phyloP scores from a whole-genome alignment of 2,797 vertebrate species.

The Manis crassicaudata region DNA sequence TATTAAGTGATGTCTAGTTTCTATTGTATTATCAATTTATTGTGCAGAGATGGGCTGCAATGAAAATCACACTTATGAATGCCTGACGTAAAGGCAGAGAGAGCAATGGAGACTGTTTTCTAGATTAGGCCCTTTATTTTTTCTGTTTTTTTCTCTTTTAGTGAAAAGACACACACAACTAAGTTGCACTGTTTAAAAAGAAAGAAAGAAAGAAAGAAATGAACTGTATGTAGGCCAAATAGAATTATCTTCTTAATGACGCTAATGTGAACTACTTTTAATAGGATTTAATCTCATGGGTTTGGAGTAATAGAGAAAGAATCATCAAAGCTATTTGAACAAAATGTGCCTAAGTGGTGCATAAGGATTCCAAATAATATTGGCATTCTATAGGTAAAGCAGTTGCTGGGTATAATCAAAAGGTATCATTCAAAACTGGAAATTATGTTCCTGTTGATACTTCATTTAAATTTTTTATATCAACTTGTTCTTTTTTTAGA shows the following conservation, averaged over 20 bases:
- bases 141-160: conserved; percentile 25
- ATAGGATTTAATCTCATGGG: conserved; percentile 81
- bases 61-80: conserved; percentile 40
- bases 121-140: neutral
- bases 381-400: conserved; percentile 59
- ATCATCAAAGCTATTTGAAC: conserved; percentile 74
- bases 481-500: conserved; percentile 32
- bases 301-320: conserved; percentile 78
- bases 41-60: neutral
- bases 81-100: neutral
- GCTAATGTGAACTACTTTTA: conserved; percentile 83
- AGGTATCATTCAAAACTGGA: conserved; percentile 47
- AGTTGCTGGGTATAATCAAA: conserved; percentile 57
- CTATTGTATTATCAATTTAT: neutral
- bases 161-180: conserved; percentile 58
- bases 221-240: conserved; percentile 77
- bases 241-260: conserved; percentile 84
- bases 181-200: conserved; percentile 66
- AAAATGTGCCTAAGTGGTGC: conserved; percentile 74
- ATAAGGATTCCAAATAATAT: conserved; percentile 69
- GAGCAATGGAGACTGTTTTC: neutral
- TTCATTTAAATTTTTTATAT: conserved; percentile 41
- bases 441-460: conserved; percentile 32
- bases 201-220: neutral
- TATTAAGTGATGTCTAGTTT: neutral